Evolutionary conservation across 37 sponge, comb jelly and placozoan genomes (phyloP).

Genomic region (Chondrilla cf. caribensis): DNA sequence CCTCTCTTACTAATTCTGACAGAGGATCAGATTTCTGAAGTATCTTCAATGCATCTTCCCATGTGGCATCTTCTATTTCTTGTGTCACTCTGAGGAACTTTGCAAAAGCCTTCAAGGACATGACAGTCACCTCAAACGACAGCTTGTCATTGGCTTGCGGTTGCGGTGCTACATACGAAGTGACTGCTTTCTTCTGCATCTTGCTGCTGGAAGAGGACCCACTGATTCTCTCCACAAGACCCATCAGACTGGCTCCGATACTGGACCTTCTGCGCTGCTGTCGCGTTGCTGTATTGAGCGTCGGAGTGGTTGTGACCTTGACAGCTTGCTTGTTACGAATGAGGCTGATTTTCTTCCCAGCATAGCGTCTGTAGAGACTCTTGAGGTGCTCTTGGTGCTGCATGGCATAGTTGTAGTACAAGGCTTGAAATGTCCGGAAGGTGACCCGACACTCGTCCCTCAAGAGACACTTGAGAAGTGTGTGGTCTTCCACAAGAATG

Average conservation of each 20-base stretch:
- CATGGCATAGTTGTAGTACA: not conserved
- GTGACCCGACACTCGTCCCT: not conserved
- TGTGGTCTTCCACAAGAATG: slow-evolving; percentile 4
- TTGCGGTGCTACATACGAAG: not conserved
- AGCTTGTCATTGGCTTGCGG: no score
- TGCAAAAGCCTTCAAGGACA: slow-evolving; percentile 35
- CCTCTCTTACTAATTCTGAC: not conserved
- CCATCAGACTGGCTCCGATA: not conserved
- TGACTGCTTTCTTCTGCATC: not conserved
- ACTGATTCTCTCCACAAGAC: not conserved
- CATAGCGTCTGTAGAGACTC: not conserved
- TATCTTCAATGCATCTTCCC: slow-evolving; percentile 10
- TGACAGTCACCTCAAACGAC: not conserved
- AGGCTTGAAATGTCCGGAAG: not conserved
- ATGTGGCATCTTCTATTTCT: not conserved
- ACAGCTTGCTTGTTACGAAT: not conserved
- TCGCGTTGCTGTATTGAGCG: not conserved
- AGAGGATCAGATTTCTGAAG: slow-evolving; percentile 26
- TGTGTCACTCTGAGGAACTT: slow-evolving; percentile 30
- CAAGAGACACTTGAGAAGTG: not conserved
- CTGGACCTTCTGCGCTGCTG: slow-evolving; percentile 24
- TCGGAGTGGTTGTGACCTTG: not conserved
- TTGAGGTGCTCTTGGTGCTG: not conserved
- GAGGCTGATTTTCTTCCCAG: no score
- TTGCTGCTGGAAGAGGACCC: not conserved